A percentile compares a stretch with the other conserved stretches of the same genome.
Evolutionary conservation across 2,888 invertebrate genomes (phyloP).

Genomic region (Agrilus cyanescens): DNA sequence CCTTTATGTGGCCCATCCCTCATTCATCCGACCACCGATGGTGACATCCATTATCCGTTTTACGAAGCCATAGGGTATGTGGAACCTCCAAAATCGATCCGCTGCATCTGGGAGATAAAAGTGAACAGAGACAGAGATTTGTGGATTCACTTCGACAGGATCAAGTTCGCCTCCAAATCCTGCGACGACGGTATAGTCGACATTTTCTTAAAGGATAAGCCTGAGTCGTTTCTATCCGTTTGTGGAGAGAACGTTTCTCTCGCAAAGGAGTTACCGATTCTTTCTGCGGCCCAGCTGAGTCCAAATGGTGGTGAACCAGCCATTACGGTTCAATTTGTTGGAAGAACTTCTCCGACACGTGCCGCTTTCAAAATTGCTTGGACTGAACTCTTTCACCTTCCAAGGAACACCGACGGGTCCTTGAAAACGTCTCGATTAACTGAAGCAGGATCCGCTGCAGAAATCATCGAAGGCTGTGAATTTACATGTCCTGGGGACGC

Average conservation of each 20-base stretch:
- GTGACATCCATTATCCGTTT: slow-evolving; percentile 78
- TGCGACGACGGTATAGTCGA: slow-evolving; percentile 82
- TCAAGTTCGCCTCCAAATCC: slow-evolving; percentile 71
- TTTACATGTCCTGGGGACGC: slow-evolving; percentile 80
- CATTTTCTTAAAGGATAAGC: slow-evolving; percentile 46
- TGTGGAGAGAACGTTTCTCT: slow-evolving; percentile 79
- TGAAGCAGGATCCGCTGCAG: slow-evolving; percentile 39
- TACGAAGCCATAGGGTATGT: slow-evolving; percentile 64
- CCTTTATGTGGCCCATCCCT: slow-evolving; percentile 78
- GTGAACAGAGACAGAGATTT: slow-evolving; percentile 75
- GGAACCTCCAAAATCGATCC: slow-evolving; percentile 55
- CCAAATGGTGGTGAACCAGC: slow-evolving; percentile 47
- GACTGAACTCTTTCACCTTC: slow-evolving; percentile 80
- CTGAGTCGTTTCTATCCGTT: slow-evolving; percentile 66
- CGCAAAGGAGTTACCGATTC: slow-evolving; percentile 66
- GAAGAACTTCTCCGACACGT: slow-evolving; percentile 61
- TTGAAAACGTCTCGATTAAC: slow-evolving; percentile 66
- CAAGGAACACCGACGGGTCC: slow-evolving; percentile 71
- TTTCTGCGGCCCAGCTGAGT: slow-evolving; percentile 66
- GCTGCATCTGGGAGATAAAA: slow-evolving; percentile 43
- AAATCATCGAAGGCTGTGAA: slow-evolving; percentile 54
- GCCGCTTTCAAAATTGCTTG: slow-evolving; percentile 82
- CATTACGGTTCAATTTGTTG: slow-evolving; percentile 51
- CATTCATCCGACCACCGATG: slow-evolving; percentile 67
- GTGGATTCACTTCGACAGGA: slow-evolving; percentile 78